These are phyloP conservation scores for Drosophila mulleri DNA, from an alignment of 2,888 invertebrate species.

Conservation along the genomic window DNA sequence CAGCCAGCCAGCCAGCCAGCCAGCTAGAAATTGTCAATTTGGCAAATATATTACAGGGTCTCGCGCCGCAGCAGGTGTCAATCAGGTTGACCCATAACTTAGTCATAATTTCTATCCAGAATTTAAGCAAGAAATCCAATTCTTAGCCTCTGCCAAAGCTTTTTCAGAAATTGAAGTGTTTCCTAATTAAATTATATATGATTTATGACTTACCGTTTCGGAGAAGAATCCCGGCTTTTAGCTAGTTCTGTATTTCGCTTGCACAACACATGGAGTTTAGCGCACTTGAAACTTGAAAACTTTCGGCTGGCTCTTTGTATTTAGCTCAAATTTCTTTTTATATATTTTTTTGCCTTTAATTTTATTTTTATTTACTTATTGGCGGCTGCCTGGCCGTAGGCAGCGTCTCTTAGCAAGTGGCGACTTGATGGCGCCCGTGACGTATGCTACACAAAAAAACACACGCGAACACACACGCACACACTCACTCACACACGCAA, in stretches of 20 bases:
- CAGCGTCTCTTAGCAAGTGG: conserved; percentile 48
- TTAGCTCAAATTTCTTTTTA: conserved; percentile 30
- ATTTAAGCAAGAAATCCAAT: conserved; percentile 1
- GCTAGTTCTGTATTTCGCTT: conserved; percentile 22
- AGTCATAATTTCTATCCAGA: neutral
- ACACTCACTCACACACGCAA: conserved; percentile 7
- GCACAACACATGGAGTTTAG: conserved; percentile 56
- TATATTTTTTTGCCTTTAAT: conserved; percentile 33
- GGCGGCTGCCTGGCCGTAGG: conserved; percentile 38
- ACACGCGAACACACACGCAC: conserved; percentile 13
- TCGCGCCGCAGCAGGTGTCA: conserved; percentile 45
- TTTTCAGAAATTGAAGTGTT: neutral
- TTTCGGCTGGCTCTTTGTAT: conserved; percentile 33
- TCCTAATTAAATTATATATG: conserved; percentile 55
- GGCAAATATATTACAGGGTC: conserved; percentile 23
- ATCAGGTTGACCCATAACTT: conserved; percentile 46
- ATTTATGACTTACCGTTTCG: conserved; percentile 71
- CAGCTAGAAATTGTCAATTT: conserved; percentile 39
- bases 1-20: conserved; percentile 33
- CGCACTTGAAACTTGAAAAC: conserved; percentile 25
- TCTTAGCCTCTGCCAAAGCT: conserved; percentile 23
- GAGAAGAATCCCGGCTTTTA: conserved; percentile 11
- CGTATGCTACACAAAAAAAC: conserved; percentile 34
- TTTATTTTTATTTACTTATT: conserved; percentile 35
- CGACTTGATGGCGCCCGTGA: conserved; percentile 52